Evolutionary conservation across 2,113 vertebrate species (phyloP).

Genomic region (Neoarius graeffei): DNA sequence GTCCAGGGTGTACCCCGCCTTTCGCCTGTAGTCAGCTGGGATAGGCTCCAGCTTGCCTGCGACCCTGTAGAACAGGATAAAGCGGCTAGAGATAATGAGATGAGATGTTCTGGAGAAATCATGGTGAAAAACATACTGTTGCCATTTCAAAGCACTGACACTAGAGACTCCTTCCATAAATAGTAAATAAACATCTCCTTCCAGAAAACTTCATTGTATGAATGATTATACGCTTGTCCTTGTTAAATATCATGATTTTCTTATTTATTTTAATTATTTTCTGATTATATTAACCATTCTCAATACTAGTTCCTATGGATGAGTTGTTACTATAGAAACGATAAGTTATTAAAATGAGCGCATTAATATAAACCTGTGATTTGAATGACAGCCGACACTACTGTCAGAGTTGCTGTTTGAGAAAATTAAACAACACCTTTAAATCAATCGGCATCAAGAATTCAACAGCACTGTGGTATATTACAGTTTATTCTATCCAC

Average conservation of each 20-base stretch:
- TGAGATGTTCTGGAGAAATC: neutral
- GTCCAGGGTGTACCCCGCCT: no score
- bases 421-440: neutral
- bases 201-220: neutral
- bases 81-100: no score
- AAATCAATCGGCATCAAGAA: neutral
- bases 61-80: no score
- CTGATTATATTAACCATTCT: neutral
- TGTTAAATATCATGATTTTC: neutral
- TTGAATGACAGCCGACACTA: neutral
- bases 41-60: no score
- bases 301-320: neutral
- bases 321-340: neutral
- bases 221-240: neutral
- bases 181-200: neutral
- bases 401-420: no score
- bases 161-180: neutral
- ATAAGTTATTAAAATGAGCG: no score
- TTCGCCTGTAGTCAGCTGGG: no score
- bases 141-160: neutral
- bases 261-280: neutral
- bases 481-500: no score
- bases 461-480: no score
- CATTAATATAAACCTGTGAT: neutral
- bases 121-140: neutral